Conservation (phyloP, 2,888 invertebrate species). For the Gryllus longicercus region DNA sequence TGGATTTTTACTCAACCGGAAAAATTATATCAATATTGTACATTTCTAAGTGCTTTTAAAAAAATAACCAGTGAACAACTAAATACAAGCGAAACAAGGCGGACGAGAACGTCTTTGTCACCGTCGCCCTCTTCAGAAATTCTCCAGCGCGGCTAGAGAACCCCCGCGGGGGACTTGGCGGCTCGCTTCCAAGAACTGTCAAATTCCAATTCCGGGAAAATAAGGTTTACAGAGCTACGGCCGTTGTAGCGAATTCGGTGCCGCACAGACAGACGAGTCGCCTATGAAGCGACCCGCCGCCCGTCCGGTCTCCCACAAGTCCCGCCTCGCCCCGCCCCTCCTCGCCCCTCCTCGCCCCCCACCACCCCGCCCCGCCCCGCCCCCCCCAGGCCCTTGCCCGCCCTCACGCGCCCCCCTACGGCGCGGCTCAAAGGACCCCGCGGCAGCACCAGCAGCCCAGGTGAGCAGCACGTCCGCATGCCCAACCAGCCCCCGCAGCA, state of each 20-base stretch:
- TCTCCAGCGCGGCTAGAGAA: too few relatives aligned
- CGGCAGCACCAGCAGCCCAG: not conserved
- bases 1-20: too few relatives aligned
- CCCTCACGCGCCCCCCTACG: not conserved
- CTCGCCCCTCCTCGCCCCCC: not conserved
- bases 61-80: too few relatives aligned
- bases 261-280: not conserved
- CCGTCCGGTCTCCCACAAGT: not conserved
- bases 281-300: not conserved
- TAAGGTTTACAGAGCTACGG: not conserved
- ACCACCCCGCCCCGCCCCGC: not conserved
- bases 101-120: too few relatives aligned
- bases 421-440: not conserved
- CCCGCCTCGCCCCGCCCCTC: not conserved
- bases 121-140: too few relatives aligned
- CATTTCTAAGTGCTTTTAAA: too few relatives aligned
- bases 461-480: constrained; percentile 17
- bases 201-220: not conserved
- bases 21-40: too few relatives aligned
- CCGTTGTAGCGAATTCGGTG: not conserved
- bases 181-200: not conserved
- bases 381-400: not conserved
- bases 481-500: not conserved
- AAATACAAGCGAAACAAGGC: too few relatives aligned
- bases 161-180: not conserved